Evolutionary conservation across 2,888 invertebrate species (phyloP).

Genomic region (Euplagia quadripunctaria): DNA sequence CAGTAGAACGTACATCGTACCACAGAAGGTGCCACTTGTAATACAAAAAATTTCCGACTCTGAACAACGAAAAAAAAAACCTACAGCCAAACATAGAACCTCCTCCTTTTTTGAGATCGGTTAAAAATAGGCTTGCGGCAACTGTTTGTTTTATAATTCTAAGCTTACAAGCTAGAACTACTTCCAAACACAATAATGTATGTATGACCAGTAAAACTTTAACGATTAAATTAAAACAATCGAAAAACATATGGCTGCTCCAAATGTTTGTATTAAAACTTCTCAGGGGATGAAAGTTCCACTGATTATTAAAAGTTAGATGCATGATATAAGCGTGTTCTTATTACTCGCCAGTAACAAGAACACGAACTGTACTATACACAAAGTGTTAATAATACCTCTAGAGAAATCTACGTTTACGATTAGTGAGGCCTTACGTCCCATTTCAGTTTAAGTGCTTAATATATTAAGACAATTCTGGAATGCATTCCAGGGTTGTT

Average conservation of each 20-base stretch:
- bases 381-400: neutral
- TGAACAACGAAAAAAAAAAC: no score
- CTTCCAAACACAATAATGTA: constrained; percentile 2
- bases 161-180: constrained; percentile 9
- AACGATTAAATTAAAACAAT: constrained; percentile 14
- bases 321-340: neutral
- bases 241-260: constrained; percentile 6
- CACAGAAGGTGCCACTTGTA: no score
- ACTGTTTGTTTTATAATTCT: constrained; percentile 13
- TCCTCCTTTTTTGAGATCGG: no score
- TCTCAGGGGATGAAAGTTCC: neutral
- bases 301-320: constrained; percentile 5
- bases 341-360: neutral
- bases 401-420: constrained; percentile 7
- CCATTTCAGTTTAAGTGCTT: neutral
- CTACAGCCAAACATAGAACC: no score
- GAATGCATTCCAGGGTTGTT: no score
- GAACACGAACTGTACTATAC: neutral
- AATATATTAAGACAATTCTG: neutral
- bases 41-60: no score
- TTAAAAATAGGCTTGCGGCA: neutral
- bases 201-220: constrained; percentile 13
- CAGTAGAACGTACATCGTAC: no score
- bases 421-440: neutral
- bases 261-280: constrained; percentile 7